Evolutionary conservation across 2,797 vertebrate genomes (phyloP), one percentile per base, ranked within the genome.

Genomic region (Syngnathus rostellatus): DNA sequence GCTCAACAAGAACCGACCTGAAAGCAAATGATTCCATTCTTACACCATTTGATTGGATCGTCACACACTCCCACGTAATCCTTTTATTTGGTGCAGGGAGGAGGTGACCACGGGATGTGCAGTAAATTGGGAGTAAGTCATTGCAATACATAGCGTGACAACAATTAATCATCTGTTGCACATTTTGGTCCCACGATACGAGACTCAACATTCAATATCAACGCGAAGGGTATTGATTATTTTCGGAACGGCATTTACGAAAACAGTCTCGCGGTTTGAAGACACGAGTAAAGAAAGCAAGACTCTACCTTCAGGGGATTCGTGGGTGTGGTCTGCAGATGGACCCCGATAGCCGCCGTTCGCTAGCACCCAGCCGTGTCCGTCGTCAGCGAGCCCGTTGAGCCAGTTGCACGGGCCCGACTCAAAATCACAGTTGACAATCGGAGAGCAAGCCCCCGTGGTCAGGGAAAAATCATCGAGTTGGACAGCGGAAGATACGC

Each of bases 401-500:
- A 86, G 58, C 89, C 90, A 92, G 64, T 71, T 86, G 72, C 90
- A 91, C 43, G 71, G 76, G 25, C 89, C 88, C 0, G 86, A 88
- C 74, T 91, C 90, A 81, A 92, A 92, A 78, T 92, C 90, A 80
- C 91, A 93, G 79, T 80, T 90, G 66, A 81, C 89, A 31, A 68
- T 58, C 48, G 84, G 77, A 69, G 60, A 58, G 68, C 90, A 93
- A 31, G 83, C 74, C 41, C 85, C 86, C 0, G 38, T 66, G 25
- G 68, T 83, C 65, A 89, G 23, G 41, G 86, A 91, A 62, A 91
- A 74, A 66, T 92, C 91, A 77, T 92, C 91, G 23, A 90, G 68
- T 69, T 83, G 83, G 57, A 83, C 80, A 9, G 81, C 64, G 21
- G 78, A 70, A 23, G 60, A 74, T 0, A 65, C 39, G 50, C 51